phyloP scores from a whole-genome alignment of 2,888 invertebrate species.

The Xanthorhoe designata region DNA sequence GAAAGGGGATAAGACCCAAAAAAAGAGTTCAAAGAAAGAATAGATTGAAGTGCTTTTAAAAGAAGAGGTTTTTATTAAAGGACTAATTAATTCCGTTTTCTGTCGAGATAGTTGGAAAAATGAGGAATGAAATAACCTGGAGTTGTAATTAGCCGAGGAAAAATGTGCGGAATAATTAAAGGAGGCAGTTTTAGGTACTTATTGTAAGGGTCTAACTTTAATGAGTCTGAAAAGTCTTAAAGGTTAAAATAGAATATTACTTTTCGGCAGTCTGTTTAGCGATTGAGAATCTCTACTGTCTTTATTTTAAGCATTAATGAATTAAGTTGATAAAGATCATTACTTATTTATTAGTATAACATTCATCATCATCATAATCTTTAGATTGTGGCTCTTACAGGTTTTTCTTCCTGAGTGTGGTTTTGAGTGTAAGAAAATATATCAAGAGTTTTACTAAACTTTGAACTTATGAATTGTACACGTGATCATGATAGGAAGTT shows the following conservation, averaged over 20 bases:
- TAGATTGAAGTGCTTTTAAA: constrained; percentile 21
- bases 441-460: too few species aligned
- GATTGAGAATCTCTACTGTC: not conserved
- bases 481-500: too few species aligned
- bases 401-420: too few species aligned
- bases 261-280: not conserved
- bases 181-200: not conserved
- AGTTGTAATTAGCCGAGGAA: constrained; percentile 16
- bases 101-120: constrained; percentile 22
- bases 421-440: too few species aligned
- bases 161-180: constrained; percentile 9
- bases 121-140: constrained; percentile 7
- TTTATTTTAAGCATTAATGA: not conserved
- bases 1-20: constrained; percentile 1
- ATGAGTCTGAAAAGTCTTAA: not conserved
- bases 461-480: too few species aligned
- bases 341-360: too few species aligned
- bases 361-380: too few species aligned
- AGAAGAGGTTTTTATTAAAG: constrained; percentile 15
- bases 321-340: too few species aligned
- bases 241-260: not conserved
- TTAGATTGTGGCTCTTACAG: not conserved
- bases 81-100: constrained; percentile 31
- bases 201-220: not conserved
- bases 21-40: constrained; percentile 19